Base-by-base conservation (phyloP, 2,113 vertebrate species). In the Pleuronectes platessa region DNA sequence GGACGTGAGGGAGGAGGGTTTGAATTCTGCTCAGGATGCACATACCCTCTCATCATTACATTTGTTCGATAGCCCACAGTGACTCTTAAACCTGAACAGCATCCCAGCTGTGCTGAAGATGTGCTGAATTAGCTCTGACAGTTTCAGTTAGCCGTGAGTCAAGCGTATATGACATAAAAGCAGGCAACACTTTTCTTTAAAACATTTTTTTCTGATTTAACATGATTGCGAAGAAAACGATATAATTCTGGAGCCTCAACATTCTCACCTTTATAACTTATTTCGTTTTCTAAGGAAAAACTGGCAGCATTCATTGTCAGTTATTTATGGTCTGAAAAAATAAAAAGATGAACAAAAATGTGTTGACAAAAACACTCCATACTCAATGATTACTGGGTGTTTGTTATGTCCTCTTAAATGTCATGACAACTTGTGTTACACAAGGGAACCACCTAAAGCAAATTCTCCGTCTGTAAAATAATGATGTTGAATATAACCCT, bases 41-140 rank as follows among this genome's bases (percentile, higher is more conserved):
- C n/a, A 55, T 12, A 31, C 7, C 21, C 56, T 53, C 0, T 1
- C 21, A 35, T 75, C 27, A 21, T 15, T 45, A 45, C 55, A 26
- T 55, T 51, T 45, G 27, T 23, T 55, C 35, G 10, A 42, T 15
- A 15, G 40, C 61, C 24, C 6, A 61, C 55, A 49, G 14, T 21
- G 27, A 15, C 62, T 20, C 62, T 27, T 8, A 26, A 78, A 68
- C 14, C 23, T 12, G 45, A 79, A 60, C 21, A 42, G 17, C 45
- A 10, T 17, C 49, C 37, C 73, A 71, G 53, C 63, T 66, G 42
- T n/a, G 37, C 2, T 26, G 17, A 54, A 45, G 35, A 58, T 75
- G 20, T 51, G 42, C 65, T 60, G 35, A 26, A 40, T 65, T 53
- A 51, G 63, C 35, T 60, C n/a, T 64, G 61, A 60, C 62, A 18